These are phyloP conservation scores for Tanypteryx hageni DNA, from an alignment of 2,888 invertebrate genomes.

Conservation along the genomic window DNA sequence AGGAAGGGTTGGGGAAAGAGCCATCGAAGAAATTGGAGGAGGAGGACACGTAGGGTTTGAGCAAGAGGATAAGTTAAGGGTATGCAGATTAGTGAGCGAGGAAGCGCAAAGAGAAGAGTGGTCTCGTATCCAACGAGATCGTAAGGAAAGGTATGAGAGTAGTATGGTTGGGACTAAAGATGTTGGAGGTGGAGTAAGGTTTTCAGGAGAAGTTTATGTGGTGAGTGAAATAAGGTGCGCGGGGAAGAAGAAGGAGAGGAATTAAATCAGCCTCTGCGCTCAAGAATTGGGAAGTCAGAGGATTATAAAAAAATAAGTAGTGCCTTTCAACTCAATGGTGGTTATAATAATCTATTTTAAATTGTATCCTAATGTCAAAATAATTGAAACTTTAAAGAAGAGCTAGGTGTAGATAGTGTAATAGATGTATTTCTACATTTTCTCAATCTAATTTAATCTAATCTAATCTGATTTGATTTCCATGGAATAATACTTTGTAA, in stretches of 20 bases:
- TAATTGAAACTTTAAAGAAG: no score
- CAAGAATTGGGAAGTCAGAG: background rate
- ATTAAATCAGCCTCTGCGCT: background rate
- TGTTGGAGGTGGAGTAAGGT: background rate
- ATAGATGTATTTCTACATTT: no score
- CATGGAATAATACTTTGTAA: no score
- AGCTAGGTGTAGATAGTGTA: no score
- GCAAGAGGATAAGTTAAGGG: background rate
- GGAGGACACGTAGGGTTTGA: background rate
- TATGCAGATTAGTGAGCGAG: conserved; percentile 23
- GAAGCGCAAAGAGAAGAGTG: background rate
- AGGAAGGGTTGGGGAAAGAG: background rate
- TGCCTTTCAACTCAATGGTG: no score
- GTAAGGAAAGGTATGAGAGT: background rate
- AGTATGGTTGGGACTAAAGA: background rate
- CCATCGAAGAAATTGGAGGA: background rate
- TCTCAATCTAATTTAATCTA: no score
- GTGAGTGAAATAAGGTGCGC: background rate
- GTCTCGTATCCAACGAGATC: background rate
- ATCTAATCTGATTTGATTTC: no score
- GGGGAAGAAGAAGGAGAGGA: background rate
- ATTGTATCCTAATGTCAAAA: no score
- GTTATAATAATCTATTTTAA: no score
- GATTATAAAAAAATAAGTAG: background rate
- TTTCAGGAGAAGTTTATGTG: background rate